Percentiles rank a stretch among this genome's conserved stretches.
phyloP scores from a whole-genome alignment of 2,888 invertebrate species.

The Nasonia oneida region DNA sequence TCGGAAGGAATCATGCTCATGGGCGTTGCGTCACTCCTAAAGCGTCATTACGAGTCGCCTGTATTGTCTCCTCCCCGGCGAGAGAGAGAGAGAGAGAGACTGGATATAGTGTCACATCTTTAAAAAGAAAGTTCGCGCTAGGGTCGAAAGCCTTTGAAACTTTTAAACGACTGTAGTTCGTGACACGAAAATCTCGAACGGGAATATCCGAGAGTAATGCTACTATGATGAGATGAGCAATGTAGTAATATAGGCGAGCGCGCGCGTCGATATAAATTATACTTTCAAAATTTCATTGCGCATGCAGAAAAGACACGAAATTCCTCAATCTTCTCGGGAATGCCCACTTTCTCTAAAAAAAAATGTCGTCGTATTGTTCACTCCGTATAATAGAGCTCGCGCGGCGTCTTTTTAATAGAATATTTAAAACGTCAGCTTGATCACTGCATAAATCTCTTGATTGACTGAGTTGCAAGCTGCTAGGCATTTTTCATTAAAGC shows the following conservation, averaged over 20 bases:
- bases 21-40: conserved; percentile 32
- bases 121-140: conserved; percentile 50
- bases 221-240: background rate
- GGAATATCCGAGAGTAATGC: background rate
- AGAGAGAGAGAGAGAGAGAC: background rate
- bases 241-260: background rate
- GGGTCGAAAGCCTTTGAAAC: conserved; percentile 37
- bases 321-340: background rate
- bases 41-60: conserved; percentile 26
- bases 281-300: background rate
- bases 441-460: background rate
- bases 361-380: background rate
- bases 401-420: background rate
- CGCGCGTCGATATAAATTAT: background rate
- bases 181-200: background rate
- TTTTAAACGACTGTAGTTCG: background rate
- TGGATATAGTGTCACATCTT: conserved; percentile 36
- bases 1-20: background rate
- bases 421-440: background rate
- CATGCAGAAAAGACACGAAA: background rate
- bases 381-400: background rate
- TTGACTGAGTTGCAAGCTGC: background rate
- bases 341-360: background rate
- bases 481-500: background rate
- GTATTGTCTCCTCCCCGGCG: background rate